Percentiles rank a stretch among this genome's conserved stretches.
Conservation (phyloP, 2,888 invertebrate genomes). For the Mechanitis messenoides region DNA sequence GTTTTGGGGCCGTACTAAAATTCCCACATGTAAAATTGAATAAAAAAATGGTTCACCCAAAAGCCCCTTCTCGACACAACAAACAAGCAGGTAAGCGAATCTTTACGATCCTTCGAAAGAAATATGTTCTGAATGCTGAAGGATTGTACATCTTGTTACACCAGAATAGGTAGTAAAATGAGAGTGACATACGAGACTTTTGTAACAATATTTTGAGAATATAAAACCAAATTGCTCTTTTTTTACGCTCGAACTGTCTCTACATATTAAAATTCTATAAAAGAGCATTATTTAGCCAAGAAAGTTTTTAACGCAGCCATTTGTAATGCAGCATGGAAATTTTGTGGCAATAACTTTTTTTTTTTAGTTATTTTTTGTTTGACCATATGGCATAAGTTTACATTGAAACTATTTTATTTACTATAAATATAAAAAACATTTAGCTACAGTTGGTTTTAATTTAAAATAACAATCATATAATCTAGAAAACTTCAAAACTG, state of each 20-base stretch:
- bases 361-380: too few relatives aligned
- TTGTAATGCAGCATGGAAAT: too few relatives aligned
- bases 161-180: slow-evolving; percentile 31
- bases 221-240: slow-evolving; percentile 13
- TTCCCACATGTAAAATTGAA: slow-evolving; percentile 74
- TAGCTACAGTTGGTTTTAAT: too few relatives aligned
- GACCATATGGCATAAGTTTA: too few relatives aligned
- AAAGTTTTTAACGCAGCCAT: neutral
- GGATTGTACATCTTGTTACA: slow-evolving; percentile 66
- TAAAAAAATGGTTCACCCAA: slow-evolving; percentile 66
- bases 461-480: too few relatives aligned
- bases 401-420: too few relatives aligned
- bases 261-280: slow-evolving; percentile 5
- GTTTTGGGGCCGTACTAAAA: slow-evolving; percentile 67
- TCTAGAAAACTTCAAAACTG: too few relatives aligned
- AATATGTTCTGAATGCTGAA: slow-evolving; percentile 54
- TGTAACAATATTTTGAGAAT: slow-evolving; percentile 16
- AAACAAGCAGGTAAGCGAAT: slow-evolving; percentile 76
- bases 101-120: slow-evolving; percentile 66
- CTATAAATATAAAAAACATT: too few relatives aligned
- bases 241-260: slow-evolving; percentile 6
- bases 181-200: slow-evolving; percentile 15
- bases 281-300: neutral
- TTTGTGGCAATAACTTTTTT: too few relatives aligned
- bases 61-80: slow-evolving; percentile 69